These are phyloP conservation scores for Leucophenga montana DNA, from an alignment of 2,888 invertebrate species.

Conservation along the genomic window DNA sequence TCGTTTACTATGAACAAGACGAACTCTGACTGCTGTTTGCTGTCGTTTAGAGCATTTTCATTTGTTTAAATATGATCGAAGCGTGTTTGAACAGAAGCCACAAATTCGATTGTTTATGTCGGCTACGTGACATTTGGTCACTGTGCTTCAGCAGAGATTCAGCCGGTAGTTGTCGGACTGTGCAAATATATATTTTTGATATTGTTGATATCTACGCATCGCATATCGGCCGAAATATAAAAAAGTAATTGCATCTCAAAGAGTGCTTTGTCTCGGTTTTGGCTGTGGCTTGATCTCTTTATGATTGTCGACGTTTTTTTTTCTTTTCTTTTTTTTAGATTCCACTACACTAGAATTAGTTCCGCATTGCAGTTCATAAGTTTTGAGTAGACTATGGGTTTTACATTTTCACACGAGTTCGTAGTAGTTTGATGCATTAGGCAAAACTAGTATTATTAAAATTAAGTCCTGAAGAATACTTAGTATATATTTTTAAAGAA, in stretches of 20 bases:
- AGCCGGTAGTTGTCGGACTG: conserved; percentile 39
- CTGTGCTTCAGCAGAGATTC: conserved; percentile 26
- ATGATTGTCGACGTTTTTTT: conserved; percentile 37
- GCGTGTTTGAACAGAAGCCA: background rate
- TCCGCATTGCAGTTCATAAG: conserved; percentile 39
- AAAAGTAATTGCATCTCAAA: too few relatives aligned
- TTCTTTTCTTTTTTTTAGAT: too few relatives aligned
- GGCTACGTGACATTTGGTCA: conserved; percentile 66
- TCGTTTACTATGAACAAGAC: conserved; percentile 51
- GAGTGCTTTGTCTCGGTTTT: too few relatives aligned
- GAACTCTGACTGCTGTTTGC: conserved; percentile 62
- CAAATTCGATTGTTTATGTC: conserved; percentile 32
- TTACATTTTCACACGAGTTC: too few relatives aligned
- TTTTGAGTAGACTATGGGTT: background rate
- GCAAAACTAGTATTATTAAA: too few relatives aligned
- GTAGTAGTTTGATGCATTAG: too few relatives aligned
- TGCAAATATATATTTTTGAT: background rate
- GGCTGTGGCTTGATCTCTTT: conserved; percentile 47
- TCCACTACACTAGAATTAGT: too few relatives aligned
- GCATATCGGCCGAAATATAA: background rate
- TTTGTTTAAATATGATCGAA: conserved; percentile 67
- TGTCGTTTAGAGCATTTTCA: conserved; percentile 50
- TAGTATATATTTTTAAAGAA: too few relatives aligned
- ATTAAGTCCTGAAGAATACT: too few relatives aligned
- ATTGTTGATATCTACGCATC: conserved; percentile 22